Conservation (phyloP, 2,888 invertebrate species). For the Scrobipalpa costella region DNA sequence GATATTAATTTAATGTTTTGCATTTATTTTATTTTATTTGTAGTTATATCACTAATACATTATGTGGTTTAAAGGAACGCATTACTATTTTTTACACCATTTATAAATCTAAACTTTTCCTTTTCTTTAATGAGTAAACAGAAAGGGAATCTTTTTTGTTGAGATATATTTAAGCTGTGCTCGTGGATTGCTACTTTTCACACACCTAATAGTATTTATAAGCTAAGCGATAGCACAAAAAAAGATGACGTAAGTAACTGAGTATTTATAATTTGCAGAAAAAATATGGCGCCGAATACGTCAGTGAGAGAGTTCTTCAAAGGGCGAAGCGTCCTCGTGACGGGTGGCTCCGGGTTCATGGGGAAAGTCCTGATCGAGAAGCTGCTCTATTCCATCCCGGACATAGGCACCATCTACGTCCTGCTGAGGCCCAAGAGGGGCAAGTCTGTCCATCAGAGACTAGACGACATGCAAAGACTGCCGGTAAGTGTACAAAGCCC, state of each 20-base stretch:
- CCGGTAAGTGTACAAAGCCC: slow-evolving; percentile 70
- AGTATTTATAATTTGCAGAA: slow-evolving; percentile 13
- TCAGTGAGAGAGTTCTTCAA: slow-evolving; percentile 82
- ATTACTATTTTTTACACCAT: too few relatives aligned
- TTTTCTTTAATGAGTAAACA: too few relatives aligned
- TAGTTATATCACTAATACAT: too few relatives aligned
- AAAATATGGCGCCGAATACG: slow-evolving; percentile 33
- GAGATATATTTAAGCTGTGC: too few relatives aligned
- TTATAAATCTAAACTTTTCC: too few relatives aligned
- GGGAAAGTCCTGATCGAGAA: slow-evolving; percentile 84
- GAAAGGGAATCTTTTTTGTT: too few relatives aligned
- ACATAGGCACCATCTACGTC: slow-evolving; percentile 81
- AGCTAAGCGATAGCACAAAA: not conserved
- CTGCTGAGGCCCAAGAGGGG: slow-evolving; percentile 83
- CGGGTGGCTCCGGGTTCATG: slow-evolving; percentile 85
- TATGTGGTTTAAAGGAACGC: too few relatives aligned
- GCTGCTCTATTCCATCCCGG: slow-evolving; percentile 82
- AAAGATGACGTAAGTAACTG: not conserved
- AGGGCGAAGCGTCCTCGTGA: slow-evolving; percentile 80
- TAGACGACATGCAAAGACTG: slow-evolving; percentile 83
- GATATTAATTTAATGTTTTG: too few relatives aligned
- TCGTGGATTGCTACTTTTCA: too few relatives aligned
- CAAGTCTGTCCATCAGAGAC: slow-evolving; percentile 78
- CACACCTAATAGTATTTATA: too few relatives aligned
- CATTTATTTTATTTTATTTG: too few relatives aligned